A percentile compares a stretch with the other conserved stretches of the same genome.
phyloP scores from a whole-genome alignment of 2,888 invertebrate species.

The Congeria kusceri region DNA sequence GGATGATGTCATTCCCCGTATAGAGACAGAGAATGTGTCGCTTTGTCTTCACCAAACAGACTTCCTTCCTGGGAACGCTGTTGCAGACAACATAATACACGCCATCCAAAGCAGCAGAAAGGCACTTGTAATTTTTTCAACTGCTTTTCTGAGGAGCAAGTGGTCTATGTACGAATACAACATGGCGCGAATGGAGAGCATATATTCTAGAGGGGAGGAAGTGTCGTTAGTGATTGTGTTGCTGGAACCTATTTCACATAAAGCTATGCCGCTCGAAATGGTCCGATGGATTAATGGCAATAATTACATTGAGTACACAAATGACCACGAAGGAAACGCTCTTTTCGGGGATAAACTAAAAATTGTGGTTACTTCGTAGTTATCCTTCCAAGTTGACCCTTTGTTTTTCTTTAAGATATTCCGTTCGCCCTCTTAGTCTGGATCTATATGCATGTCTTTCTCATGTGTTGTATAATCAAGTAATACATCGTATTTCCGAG shows the following conservation, averaged over 20 bases:
- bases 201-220: constrained; percentile 40
- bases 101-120: constrained; percentile 35
- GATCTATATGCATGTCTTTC: too few relatives aligned
- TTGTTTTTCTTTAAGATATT: too few relatives aligned
- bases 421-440: too few relatives aligned
- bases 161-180: constrained; percentile 69
- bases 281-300: neutral
- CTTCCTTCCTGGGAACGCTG: constrained; percentile 62
- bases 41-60: constrained; percentile 67
- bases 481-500: too few relatives aligned
- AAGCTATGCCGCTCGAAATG: neutral
- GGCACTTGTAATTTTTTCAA: constrained; percentile 61
- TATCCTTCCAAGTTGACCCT: too few relatives aligned
- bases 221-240: constrained; percentile 48
- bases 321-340: neutral
- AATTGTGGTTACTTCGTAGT: neutral
- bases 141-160: constrained; percentile 54
- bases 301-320: neutral
- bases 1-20: constrained; percentile 9
- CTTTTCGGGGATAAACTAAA: neutral
- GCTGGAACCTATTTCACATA: neutral
- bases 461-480: too few relatives aligned
- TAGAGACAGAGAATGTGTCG: constrained; percentile 33
- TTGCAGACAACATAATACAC: constrained; percentile 64
- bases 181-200: neutral